A percentile compares a stretch with the other conserved stretches of the same genome.
phyloP scores from a whole-genome alignment of 1,140 invertebrate genomes.

The Trichoplusia ni region DNA sequence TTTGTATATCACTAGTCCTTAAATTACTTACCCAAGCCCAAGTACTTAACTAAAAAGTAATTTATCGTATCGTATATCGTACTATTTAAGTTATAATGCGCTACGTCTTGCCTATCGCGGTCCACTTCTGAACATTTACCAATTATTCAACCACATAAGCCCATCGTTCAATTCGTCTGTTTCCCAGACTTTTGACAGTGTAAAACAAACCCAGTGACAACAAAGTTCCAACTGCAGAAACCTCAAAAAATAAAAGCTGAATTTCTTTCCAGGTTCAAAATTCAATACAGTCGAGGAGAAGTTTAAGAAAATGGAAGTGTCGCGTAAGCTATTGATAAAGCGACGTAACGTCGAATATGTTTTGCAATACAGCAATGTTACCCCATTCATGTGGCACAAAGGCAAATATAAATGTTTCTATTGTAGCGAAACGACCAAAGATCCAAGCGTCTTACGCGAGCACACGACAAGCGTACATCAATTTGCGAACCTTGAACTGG shows the following conservation, averaged over 20 bases:
- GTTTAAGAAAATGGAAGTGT: slow-evolving; percentile 67
- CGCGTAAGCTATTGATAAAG: slow-evolving; percentile 63
- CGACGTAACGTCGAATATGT: slow-evolving; percentile 70
- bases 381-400: slow-evolving; percentile 73
- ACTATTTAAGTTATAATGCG: no score
- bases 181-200: no score
- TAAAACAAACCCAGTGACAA: no score
- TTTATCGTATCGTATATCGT: no score
- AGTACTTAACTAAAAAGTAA: no score
- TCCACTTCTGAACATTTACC: no score
- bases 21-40: no score
- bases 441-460: slow-evolving; percentile 54
- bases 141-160: no score
- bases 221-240: no score
- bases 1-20: no score
- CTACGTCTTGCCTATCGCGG: no score
- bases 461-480: slow-evolving; percentile 61
- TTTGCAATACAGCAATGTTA: slow-evolving; percentile 69
- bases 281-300: slow-evolving; percentile 63
- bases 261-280: slow-evolving; percentile 76
- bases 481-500: slow-evolving; percentile 62
- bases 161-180: no score
- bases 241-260: slow-evolving; percentile 37
- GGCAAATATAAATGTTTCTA: slow-evolving; percentile 70
- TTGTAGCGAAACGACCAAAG: slow-evolving; percentile 66